Percentiles rank a stretch among this genome's conserved stretches.
Evolutionary conservation across 2,888 invertebrate species (phyloP).

Genomic region (Parascotia fuliginaria): DNA sequence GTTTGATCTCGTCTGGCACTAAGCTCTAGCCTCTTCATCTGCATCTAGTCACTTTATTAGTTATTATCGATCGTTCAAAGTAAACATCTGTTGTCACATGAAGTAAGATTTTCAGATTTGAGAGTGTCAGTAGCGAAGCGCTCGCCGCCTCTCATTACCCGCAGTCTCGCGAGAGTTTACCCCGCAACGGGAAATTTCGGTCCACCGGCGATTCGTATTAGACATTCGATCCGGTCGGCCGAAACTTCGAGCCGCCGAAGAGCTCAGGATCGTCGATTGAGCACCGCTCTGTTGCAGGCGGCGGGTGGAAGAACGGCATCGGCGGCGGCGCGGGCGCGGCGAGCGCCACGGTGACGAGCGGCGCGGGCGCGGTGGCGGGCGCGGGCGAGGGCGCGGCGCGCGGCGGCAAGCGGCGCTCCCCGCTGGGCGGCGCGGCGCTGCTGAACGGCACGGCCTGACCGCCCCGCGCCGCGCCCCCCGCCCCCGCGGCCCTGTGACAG

Average conservation of each 20-base stretch:
- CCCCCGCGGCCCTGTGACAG: constrained; percentile 21
- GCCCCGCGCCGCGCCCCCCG: constrained; percentile 18
- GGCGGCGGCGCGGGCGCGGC: constrained; percentile 55
- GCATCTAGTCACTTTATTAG: constrained; percentile 17
- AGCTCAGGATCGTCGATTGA: background rate
- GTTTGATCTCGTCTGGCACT: constrained; percentile 10
- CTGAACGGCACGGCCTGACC: constrained; percentile 12
- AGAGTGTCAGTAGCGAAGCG: constrained; percentile 1
- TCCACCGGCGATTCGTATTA: background rate
- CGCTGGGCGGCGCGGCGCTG: constrained; percentile 47
- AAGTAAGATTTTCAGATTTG: constrained; percentile 77
- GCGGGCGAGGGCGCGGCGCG: constrained; percentile 51
- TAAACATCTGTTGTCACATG: constrained; percentile 40
- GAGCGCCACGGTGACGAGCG: constrained; percentile 41
- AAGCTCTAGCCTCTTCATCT: constrained; percentile 6
- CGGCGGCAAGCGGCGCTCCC: constrained; percentile 62
- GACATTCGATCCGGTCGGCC: background rate
- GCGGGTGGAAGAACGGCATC: constrained; percentile 80
- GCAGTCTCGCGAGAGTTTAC: too few relatives aligned
- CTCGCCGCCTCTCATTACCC: too few relatives aligned
- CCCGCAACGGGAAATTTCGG: background rate
- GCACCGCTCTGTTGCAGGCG: constrained; percentile 51
- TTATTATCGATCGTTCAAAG: constrained; percentile 32
- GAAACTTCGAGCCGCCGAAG: background rate
- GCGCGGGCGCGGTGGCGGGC: constrained; percentile 49